Evolutionary conservation across 2,888 invertebrate genomes (phyloP), one percentile per base, ranked within the genome.

Genomic region (Tanypteryx hageni): DNA sequence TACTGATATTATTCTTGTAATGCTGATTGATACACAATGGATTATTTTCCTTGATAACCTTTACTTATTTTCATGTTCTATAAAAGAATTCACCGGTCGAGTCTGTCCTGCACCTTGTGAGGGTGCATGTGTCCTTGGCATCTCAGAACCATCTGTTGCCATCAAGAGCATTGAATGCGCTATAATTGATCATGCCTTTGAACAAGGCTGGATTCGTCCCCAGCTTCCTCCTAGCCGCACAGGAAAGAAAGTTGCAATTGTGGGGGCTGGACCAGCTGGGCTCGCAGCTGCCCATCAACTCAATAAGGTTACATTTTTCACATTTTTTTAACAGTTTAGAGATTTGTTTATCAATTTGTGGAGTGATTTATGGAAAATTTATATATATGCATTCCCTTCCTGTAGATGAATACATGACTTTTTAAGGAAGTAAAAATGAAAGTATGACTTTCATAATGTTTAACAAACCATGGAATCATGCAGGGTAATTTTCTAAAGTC

Each of bases 131-230:
- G 99, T 99, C 92, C 95, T 99, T 93, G 99, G 97, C 27, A 99
- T 99, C 94, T 99, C 98, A 31, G 98, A 99, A 94, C 99, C 99
- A 5, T 96, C 99, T 16, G 99, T 99, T 56, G 99, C 99, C 93
- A 99, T 99, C 95, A 99, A 99, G 96, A 99, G 99, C 95, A 99
- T 99, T 94, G 99, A 99, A 96, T 99, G 99, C 95, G 97, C 99
- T 92, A 99, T 99, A 95, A 99, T 99, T 94, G 99, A 99, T 96
- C 97, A 99, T 95, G 99, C 99, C 16, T 99, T 99, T 95, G 98
- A 99, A 94, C 97, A 98, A 95, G 99, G 99, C 8, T 99, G 99
- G 99, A 98, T 99, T 93, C 96, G 96, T 92, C 97, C 99, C 0
- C 97, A 98, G 95, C 96, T 97, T 64, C 99, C 99, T 0, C 95